Conservation (phyloP, 2,797 vertebrate genomes). For the Euphonia xanthogaster region DNA sequence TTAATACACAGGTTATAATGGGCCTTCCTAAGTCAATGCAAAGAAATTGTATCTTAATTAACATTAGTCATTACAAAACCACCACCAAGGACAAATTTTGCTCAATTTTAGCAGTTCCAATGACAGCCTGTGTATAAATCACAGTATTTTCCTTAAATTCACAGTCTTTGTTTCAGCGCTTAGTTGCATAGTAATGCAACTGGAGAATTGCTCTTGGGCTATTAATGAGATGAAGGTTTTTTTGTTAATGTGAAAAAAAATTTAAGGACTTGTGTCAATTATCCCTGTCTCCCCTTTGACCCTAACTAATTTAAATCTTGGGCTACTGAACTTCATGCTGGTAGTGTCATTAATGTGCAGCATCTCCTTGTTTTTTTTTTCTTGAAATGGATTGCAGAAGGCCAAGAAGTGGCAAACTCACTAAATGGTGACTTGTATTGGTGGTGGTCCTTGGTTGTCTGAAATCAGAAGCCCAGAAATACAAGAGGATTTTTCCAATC, state of each 20-base stretch:
- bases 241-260: background rate
- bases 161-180: background rate
- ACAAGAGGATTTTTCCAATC: background rate
- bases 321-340: background rate
- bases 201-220: background rate
- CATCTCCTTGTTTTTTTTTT: background rate
- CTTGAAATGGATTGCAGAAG: background rate
- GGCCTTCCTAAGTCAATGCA: background rate
- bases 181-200: background rate
- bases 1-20: background rate
- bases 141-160: background rate
- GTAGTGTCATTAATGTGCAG: background rate
- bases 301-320: background rate
- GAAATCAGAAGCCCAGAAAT: conserved; percentile 42
- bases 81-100: background rate
- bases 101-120: background rate
- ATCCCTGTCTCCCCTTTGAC: background rate
- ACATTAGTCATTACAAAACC: background rate
- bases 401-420: background rate
- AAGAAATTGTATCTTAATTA: background rate
- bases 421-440: background rate
- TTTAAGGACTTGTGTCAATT: background rate
- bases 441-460: background rate
- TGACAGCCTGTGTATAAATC: background rate
- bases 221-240: background rate